Evolutionary conservation across 2,797 vertebrate genomes (phyloP).

Genomic region (Pipistrellus kuhlii): DNA sequence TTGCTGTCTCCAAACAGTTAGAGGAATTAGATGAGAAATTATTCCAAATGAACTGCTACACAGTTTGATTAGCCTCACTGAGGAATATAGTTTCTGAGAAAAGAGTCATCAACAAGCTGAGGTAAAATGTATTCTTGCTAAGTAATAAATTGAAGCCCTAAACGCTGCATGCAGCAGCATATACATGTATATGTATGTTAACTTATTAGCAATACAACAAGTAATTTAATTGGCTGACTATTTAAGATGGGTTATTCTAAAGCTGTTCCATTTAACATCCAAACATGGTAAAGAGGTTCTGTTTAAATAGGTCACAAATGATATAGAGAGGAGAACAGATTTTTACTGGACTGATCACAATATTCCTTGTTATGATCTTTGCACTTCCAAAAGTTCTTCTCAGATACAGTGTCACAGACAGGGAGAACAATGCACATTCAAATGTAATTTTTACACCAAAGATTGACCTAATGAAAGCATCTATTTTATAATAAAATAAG

Average conservation of each 20-base stretch:
- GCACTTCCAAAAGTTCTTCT: background rate
- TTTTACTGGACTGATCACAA: background rate
- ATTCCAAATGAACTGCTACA: conserved; percentile 79
- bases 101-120: conserved; percentile 54
- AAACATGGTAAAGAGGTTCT: conserved; percentile 22
- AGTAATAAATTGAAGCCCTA: conserved; percentile 69
- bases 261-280: conserved; percentile 65
- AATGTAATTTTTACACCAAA: background rate
- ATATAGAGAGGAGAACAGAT: background rate
- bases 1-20: conserved; percentile 71
- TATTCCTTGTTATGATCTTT: conserved; percentile 27
- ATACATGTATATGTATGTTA: background rate
- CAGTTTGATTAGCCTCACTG: conserved; percentile 67
- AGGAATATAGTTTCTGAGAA: conserved; percentile 64
- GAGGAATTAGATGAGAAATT: conserved; percentile 79
- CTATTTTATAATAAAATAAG: conserved; percentile 15
- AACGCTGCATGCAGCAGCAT: conserved; percentile 16
- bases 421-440: background rate
- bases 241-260: conserved; percentile 69
- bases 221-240: conserved; percentile 68
- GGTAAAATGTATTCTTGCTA: conserved; percentile 73
- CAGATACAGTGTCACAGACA: background rate
- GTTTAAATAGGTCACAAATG: conserved; percentile 52
- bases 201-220: conserved; percentile 18
- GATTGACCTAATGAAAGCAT: conserved; percentile 10